These are phyloP conservation scores for Octodonta nipae DNA, from an alignment of 2,888 invertebrate genomes.

Conservation along the genomic window DNA sequence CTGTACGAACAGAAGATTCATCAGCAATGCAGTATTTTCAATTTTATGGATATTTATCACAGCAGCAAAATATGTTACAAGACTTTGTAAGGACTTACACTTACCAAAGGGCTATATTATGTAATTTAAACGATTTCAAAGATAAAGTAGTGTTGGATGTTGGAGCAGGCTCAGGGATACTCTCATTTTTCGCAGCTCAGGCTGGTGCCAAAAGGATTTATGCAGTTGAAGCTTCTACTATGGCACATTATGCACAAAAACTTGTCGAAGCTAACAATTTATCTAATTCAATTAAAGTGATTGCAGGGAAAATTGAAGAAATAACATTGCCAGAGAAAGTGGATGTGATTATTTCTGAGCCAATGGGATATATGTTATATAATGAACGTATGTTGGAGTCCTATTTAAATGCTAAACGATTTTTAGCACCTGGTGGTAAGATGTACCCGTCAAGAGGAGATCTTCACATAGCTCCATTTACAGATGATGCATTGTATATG, in stretches of 20 bases:
- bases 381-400: constrained; percentile 99
- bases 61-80: constrained; percentile 99
- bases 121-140: constrained; percentile 83
- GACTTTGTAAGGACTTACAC: constrained; percentile 97
- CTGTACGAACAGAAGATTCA: constrained; percentile 91
- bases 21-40: constrained; percentile 98
- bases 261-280: constrained; percentile 83
- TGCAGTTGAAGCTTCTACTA: constrained; percentile 97
- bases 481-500: constrained; percentile 92
- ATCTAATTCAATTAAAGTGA: constrained; percentile 74
- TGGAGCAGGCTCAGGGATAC: constrained; percentile 94
- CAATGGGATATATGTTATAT: constrained; percentile 99
- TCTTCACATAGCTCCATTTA: constrained; percentile 93
- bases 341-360: constrained; percentile 95
- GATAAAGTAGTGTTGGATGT: constrained; percentile 92
- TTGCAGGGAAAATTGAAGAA: constrained; percentile 91
- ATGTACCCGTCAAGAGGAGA: constrained; percentile 98
- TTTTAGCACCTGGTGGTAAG: constrained; percentile 82
- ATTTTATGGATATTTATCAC: constrained; percentile 96
- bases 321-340: constrained; percentile 89
- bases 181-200: constrained; percentile 96
- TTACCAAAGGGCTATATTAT: constrained; percentile 91
- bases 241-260: constrained; percentile 90
- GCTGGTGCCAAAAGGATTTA: constrained; percentile 94
- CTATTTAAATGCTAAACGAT: constrained; percentile 95